Base-by-base conservation (phyloP, 2,113 vertebrate species). In the Merops nubicus region DNA sequence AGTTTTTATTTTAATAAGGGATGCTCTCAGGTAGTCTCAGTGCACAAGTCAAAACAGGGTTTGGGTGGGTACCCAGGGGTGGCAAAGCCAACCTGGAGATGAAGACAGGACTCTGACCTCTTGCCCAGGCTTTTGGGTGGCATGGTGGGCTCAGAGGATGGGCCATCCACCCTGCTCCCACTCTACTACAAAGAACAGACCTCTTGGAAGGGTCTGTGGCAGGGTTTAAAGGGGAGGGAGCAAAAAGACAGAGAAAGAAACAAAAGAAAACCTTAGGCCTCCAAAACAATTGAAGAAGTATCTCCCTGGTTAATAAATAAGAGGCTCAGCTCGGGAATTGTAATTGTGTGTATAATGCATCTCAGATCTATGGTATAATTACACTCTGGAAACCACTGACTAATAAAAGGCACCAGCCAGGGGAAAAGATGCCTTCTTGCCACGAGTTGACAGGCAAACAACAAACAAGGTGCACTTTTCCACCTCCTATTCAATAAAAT, bases 401-500 rank as follows among this genome's bases (percentile, higher is more conserved):
- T 98, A 97, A 98, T 97, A 98, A 98, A 98, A 98, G 97, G 93
- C 97, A 97, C 97, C 97, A 98, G 97, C 94, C 94, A 97, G 93
- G 95, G 93, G 96, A 97, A 98, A 98, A 95, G 97, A 97, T 96
- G 97, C 96, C 95, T 97, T 95, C 97, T 98, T 97, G 97, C 97
- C 94, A 96, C 79, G 95, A 96, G 96, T 93, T 98, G 97, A 98
- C 96, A 98, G 96, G 96, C 96, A 97, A 97, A 97, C 96, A 98
- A 98, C 98, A 98, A 98, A 98, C 98, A 98, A 97, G 93, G 94
- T 48, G 36, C 96, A 98, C 95, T 98, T 98, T 98, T 98, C 97
- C 97, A 97, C 97, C 91, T 97, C 97, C 97, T 98, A 98, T 98
- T 98, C 98, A 98, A 98, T 98, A 98, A 98, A 98, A 97, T 95